Evolutionary conservation across 2,888 invertebrate genomes (phyloP), one percentile per base, ranked within the genome.

Genomic region (Anodontia alba): DNA sequence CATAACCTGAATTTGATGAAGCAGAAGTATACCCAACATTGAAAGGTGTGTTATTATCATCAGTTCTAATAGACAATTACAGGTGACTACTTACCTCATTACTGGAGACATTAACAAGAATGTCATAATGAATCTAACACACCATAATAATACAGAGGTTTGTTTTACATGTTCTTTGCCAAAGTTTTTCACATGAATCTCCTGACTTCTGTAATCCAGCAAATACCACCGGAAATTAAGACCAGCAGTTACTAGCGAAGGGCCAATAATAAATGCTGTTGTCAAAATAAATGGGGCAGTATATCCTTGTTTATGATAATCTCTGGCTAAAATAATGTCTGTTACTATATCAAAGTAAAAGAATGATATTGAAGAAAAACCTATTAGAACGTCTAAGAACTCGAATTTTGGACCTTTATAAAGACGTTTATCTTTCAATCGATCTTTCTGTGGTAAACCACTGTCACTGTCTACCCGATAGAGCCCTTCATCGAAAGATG

Each of bases 51-150:
- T n/a, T n/a, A n/a, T 12, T 38, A 38, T 8, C 5, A 38, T 5
- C 12, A 38, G 12, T 8, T 38, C 12, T 38, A 38, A 38, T 38
- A 38, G 7, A 38, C 12, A 38, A 38, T 5, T 8, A 8, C 12
- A 38, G 12, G 12, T 46, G 20, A 3, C 29, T 5, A 51, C 72
- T 80, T 88, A 91, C 92, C 92, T 90, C 29, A 92, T 88, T 54
- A 91, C 89, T 71, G 92, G 91, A 66, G 91, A 92, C 83, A 90
- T 78, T 78, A 90, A 89, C 1, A 90, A 54, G n/a, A 91, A 68
- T 3, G 91, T 91, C 75, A 91, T 87, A 20, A 90, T 46, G 43
- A 92, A 87, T 73, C 92, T 83, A 23, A 83, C 69, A 68, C 88
- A 71, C 92, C 92, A 92, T 1, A 89, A 74, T 15, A 43, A 26